Percentiles rank a stretch among this genome's conserved stretches.
Conservation (phyloP, 2,113 vertebrate genomes). For the Calypte anna region DNA sequence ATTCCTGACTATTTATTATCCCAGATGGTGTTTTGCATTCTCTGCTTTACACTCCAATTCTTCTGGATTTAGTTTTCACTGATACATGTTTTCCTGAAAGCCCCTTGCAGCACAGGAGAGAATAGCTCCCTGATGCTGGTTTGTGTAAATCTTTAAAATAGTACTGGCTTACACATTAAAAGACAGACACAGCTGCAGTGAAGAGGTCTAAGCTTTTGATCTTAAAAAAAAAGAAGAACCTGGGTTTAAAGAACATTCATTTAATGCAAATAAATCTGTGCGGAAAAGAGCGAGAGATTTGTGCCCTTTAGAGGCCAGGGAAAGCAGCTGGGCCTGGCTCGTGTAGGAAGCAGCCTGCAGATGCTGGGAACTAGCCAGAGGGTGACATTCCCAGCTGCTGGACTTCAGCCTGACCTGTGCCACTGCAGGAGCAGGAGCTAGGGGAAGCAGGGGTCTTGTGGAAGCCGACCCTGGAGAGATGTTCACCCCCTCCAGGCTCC, state of each 20-base stretch:
- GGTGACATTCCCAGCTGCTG: neutral
- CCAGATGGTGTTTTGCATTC: neutral
- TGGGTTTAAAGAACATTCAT: neutral
- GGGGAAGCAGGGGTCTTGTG: neutral
- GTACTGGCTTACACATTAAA: neutral
- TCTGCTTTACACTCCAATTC: neutral
- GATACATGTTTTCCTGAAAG: neutral
- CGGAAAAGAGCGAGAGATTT: neutral
- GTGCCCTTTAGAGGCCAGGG: neutral
- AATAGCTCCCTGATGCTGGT: neutral
- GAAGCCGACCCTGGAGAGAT: neutral
- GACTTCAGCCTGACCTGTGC: neutral
- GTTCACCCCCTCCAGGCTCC: neutral
- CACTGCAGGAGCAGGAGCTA: neutral
- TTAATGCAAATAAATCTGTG: conserved; percentile 26
- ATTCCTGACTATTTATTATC: neutral
- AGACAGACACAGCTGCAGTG: conserved; percentile 13
- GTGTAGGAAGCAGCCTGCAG: neutral
- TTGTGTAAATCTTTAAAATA: conserved; percentile 12
- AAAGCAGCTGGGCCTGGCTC: neutral
- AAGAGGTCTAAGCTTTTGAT: conserved; percentile 9
- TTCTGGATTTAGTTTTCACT: neutral
- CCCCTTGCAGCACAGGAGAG: neutral
- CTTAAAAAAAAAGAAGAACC: neutral
- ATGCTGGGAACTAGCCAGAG: neutral